A percentile compares a stretch with the other conserved stretches of the same genome.
Conservation (phyloP, 2,888 invertebrate genomes). For the Euclidia mi region DNA sequence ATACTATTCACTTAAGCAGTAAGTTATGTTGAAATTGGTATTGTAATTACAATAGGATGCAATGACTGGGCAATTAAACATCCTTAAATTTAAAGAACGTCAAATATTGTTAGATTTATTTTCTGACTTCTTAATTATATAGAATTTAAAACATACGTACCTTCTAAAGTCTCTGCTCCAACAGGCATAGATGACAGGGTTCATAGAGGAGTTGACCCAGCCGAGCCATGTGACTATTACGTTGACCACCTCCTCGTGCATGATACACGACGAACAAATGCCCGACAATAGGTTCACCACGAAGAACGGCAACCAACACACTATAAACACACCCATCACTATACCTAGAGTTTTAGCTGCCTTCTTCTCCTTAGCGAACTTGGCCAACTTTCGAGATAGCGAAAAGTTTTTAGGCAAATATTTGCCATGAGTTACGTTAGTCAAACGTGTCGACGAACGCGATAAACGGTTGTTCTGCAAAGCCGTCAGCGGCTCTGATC, state of each 20-base stretch:
- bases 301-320: constrained; percentile 99
- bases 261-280: constrained; percentile 96
- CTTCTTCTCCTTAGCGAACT: constrained; percentile 99
- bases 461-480: constrained; percentile 94
- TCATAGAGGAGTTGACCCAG: constrained; percentile 99
- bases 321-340: constrained; percentile 98
- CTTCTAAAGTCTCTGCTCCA: constrained; percentile 99
- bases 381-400: constrained; percentile 97
- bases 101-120: no score
- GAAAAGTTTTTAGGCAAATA: constrained; percentile 97
- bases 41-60: no score
- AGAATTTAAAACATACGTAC: no score
- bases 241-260: constrained; percentile 96
- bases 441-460: constrained; percentile 92
- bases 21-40: no score
- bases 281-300: constrained; percentile 98
- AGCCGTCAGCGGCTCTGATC: constrained; percentile 93
- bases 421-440: constrained; percentile 90
- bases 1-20: no score
- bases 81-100: no score
- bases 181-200: constrained; percentile 99
- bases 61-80: no score
- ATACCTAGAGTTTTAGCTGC: constrained; percentile 99
- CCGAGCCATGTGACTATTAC: constrained; percentile 98
- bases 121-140: no score